Evolutionary conservation across 2,888 invertebrate genomes (phyloP), one percentile per base, ranked within the genome.

Genomic region (Dolichopus griseipennis): DNA sequence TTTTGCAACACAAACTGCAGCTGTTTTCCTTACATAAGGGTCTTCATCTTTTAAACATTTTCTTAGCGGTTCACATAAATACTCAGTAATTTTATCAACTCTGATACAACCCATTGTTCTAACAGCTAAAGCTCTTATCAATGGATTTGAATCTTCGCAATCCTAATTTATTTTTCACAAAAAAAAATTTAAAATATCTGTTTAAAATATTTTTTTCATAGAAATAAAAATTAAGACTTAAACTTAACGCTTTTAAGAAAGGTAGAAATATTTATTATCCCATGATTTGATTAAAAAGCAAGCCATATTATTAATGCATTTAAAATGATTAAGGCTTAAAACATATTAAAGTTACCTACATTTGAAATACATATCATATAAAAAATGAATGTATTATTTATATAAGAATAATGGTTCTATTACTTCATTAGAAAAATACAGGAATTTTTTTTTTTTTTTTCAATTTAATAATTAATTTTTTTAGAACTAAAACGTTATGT

Each of bases 81-180:
- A 99, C 83, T 99, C 99, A 0, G 99, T 99, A 76, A 99, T 99
- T 85, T 99, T 99, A 84, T 99, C 99, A 68, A 99, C 99, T 18
- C 99, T 88, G 78, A 99, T 99, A 81, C 99, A 99, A 67, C 99
- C 99, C 99, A 99, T 99, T 21, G 99, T 99, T 69, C 99, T 86
- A 41, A 99, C 99, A 52, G 99, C 99, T 77, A 99, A 83, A 2
- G 99, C 99, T 73, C 99, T 88, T 78, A 99, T 99, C 79, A 99
- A 84, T 41, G 99, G 99, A 85, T 99, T 99, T 15, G 97, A 95
- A 83, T 99, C 99, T 85, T 99, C 98, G 83, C 99, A 99, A 83
- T 99, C 99, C 95, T 96, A 68, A 61, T 69, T 65, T 21, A 83
- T 65, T 69, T 61, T 10, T 67, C 65, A 65, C 15, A 41, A 41